Conservation (phyloP, 2,113 vertebrate genomes). For the Hyla sarda region DNA sequence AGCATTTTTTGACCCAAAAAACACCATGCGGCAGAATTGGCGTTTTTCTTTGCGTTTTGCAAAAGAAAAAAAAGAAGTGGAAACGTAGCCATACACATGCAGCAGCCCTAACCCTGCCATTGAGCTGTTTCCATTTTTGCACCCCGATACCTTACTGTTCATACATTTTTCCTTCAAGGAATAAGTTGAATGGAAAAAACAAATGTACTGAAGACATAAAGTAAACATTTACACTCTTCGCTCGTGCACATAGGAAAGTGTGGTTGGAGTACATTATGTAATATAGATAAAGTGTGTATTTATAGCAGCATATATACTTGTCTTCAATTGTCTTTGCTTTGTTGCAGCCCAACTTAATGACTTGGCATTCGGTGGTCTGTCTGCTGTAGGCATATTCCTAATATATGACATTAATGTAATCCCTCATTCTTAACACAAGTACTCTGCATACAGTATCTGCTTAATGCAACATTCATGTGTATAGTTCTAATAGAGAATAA, state of each 20-base stretch:
- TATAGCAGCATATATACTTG: slow-evolving; percentile 1
- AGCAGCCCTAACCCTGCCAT: no score
- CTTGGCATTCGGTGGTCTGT: background rate
- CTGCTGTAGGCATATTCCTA: slow-evolving; percentile 1
- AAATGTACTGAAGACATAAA: background rate
- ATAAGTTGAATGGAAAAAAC: background rate
- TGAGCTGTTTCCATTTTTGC: no score
- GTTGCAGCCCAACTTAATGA: background rate
- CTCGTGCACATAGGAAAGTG: background rate
- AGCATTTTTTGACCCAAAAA: no score
- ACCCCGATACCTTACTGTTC: no score
- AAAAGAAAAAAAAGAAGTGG: no score
- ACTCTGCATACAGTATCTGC: slow-evolving; percentile 1
- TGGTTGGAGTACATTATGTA: background rate
- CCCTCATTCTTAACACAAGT: slow-evolving; percentile 4
- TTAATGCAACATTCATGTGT: slow-evolving; percentile 5
- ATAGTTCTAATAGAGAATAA: slow-evolving; percentile 14
- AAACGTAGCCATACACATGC: no score
- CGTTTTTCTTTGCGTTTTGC: no score
- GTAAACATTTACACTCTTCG: slow-evolving; percentile 1
- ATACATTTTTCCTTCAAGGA: background rate
- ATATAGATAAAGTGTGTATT: background rate
- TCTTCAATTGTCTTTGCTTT: background rate
- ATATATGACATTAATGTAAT: slow-evolving; percentile 1
- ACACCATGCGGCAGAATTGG: no score